Conservation (phyloP, 1,140 invertebrate species). For the Drosophila arizonae region DNA sequence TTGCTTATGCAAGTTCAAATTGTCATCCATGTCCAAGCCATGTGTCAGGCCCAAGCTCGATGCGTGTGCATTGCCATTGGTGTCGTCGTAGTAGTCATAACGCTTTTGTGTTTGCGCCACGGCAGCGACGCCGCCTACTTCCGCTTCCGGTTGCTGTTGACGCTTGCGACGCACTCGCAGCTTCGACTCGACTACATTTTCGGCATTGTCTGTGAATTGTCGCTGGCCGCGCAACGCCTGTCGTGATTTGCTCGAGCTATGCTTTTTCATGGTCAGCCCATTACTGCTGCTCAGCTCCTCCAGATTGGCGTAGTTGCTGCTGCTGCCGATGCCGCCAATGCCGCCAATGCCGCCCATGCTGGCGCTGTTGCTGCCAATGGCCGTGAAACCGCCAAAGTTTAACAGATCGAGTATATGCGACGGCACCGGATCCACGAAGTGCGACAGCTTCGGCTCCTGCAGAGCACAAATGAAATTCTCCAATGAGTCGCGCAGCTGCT, state of each 20-base stretch:
- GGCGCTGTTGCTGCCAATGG: slow-evolving; percentile 71
- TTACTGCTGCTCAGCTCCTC: slow-evolving; percentile 31
- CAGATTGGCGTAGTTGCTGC: slow-evolving; percentile 9
- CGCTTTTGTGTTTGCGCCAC: slow-evolving; percentile 68
- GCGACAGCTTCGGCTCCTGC: slow-evolving; percentile 82
- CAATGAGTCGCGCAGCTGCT: slow-evolving; percentile 86
- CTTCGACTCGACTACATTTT: slow-evolving; percentile 65
- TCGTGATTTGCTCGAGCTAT: slow-evolving; percentile 55
- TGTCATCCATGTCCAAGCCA: slow-evolving; percentile 64
- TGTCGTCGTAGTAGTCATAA: slow-evolving; percentile 73
- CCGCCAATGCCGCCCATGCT: slow-evolving; percentile 72
- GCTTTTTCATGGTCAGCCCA: slow-evolving; percentile 39
- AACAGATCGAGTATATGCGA: slow-evolving; percentile 66
- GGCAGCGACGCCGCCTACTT: slow-evolving; percentile 45
- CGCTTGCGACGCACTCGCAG: slow-evolving; percentile 48
- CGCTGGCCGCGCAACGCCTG: slow-evolving; percentile 66
- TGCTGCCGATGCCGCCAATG: slow-evolving; percentile 25
- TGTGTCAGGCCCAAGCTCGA: slow-evolving; percentile 42
- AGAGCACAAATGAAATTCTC: slow-evolving; percentile 88
- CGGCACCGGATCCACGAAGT: slow-evolving; percentile 75
- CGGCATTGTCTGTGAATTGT: slow-evolving; percentile 51
- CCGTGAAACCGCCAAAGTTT: slow-evolving; percentile 72
- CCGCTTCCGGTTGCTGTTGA: slow-evolving; percentile 13
- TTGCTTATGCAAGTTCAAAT: slow-evolving; percentile 73
- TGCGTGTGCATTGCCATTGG: slow-evolving; percentile 43